These are phyloP conservation scores for Rhinoraja longicauda DNA, from an alignment of 2,797 vertebrate genomes.

Conservation along the genomic window DNA sequence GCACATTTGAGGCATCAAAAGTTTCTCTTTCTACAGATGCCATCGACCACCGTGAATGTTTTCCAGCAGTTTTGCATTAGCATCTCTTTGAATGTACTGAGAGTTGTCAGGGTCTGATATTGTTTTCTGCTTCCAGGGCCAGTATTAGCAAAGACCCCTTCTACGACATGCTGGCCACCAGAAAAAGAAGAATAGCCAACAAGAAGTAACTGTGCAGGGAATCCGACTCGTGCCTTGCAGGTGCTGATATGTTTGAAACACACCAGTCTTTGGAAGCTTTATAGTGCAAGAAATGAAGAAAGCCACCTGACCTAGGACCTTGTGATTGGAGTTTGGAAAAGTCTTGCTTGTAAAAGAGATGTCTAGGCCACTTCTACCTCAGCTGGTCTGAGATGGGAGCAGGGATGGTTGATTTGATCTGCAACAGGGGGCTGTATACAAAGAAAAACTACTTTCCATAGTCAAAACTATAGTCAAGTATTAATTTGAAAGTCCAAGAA, in stretches of 20 bases:
- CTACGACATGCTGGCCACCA: constrained; percentile 95
- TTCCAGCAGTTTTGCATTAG: too few species aligned
- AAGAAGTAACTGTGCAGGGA: constrained; percentile 71
- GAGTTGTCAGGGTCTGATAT: neutral
- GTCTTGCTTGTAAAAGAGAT: neutral
- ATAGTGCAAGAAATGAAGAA: constrained; percentile 16
- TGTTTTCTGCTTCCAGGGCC: constrained; percentile 63
- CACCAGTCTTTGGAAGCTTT: constrained; percentile 22
- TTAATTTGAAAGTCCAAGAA: constrained; percentile 7
- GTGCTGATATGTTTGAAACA: neutral
- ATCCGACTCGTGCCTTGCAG: neutral
- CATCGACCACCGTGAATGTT: too few species aligned
- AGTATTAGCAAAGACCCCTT: constrained; percentile 98
- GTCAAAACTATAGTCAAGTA: constrained; percentile 20
- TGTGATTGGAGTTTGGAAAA: neutral
- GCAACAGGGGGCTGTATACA: neutral
- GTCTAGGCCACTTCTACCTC: neutral
- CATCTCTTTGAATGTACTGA: too few species aligned
- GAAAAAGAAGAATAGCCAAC: constrained; percentile 91
- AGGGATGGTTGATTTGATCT: neutral
- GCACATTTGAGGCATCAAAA: too few species aligned
- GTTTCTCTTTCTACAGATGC: too few species aligned
- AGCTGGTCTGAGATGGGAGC: constrained; percentile 16
- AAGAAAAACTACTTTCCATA: constrained; percentile 17
- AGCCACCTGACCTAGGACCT: neutral